Evolutionary conservation across 2,797 vertebrate species (phyloP).

Genomic region (Pangasius larnaudii): DNA sequence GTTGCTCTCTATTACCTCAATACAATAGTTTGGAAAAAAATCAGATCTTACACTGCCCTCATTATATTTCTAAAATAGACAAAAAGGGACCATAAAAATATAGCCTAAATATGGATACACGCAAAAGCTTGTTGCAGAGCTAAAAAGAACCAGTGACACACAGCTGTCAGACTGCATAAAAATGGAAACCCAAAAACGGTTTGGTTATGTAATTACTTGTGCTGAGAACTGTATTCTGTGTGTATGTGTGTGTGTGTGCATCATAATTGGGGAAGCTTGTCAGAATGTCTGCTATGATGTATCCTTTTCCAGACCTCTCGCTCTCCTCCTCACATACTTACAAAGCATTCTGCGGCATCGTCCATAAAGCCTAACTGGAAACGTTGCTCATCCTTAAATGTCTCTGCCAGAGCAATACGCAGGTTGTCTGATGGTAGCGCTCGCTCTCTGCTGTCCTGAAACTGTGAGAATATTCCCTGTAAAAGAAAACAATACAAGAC

Average conservation of each 20-base stretch:
- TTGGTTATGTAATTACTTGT: neutral
- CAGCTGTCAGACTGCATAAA: conserved; percentile 33
- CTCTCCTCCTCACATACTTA: conserved; percentile 70
- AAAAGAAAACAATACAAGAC: conserved; percentile 22
- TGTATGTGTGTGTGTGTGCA: neutral
- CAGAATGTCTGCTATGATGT: no score
- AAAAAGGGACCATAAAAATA: neutral
- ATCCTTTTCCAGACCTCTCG: neutral
- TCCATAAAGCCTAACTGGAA: conserved; percentile 99
- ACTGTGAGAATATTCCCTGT: conserved; percentile 95
- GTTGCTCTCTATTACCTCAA: conserved; percentile 20
- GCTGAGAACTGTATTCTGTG: neutral
- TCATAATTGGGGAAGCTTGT: neutral
- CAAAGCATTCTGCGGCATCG: conserved; percentile 98
- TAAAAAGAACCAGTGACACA: neutral
- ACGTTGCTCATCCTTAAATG: conserved; percentile 96
- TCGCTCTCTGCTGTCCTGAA: conserved; percentile 93
- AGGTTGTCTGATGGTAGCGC: conserved; percentile 95
- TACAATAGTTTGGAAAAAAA: neutral
- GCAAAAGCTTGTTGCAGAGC: neutral
- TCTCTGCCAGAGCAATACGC: conserved; percentile 95
- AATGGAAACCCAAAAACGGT: neutral
- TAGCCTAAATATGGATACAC: neutral
- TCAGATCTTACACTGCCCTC: neutral
- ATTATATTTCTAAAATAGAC: neutral